Conservation (phyloP, 1,140 invertebrate genomes). For the Papilio glaucus region DNA sequence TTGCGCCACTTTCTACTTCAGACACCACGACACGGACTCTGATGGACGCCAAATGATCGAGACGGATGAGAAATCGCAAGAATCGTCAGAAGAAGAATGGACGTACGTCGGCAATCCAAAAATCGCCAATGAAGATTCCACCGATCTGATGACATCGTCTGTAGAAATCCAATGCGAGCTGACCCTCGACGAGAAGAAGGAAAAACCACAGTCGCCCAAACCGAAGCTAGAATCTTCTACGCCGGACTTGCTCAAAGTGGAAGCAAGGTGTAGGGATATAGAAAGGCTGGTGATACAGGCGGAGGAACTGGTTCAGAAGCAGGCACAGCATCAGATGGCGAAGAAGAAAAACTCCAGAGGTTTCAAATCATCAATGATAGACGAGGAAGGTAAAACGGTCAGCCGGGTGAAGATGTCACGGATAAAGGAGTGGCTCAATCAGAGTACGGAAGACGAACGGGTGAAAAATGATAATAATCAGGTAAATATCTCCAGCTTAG, state of each 20-base stretch:
- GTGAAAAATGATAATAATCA: conserved; percentile 68
- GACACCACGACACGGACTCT: conserved; percentile 92
- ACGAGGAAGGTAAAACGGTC: conserved; percentile 77
- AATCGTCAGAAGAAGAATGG: conserved; percentile 90
- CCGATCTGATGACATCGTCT: conserved; percentile 80
- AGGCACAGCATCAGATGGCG: conserved; percentile 73
- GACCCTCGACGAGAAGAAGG: conserved; percentile 66
- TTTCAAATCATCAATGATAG: conserved; percentile 83
- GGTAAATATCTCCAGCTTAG: conserved; percentile 57
- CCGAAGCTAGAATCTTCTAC: conserved; percentile 66
- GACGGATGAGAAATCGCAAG: conserved; percentile 81
- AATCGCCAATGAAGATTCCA: conserved; percentile 77
- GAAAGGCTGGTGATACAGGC: conserved; percentile 88
- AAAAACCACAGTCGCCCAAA: conserved; percentile 58
- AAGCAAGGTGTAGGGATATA: conserved; percentile 82
- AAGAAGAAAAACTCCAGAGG: conserved; percentile 78
- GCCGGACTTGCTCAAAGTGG: conserved; percentile 66
- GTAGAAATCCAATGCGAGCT: conserved; percentile 78
- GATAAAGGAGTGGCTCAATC: conserved; percentile 88
- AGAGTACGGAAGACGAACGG: conserved; percentile 65
- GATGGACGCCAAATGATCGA: conserved; percentile 83
- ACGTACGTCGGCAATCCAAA: conserved; percentile 85
- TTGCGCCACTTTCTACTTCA: conserved; percentile 92
- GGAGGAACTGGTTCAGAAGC: conserved; percentile 87
- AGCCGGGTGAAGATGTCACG: conserved; percentile 86